Evolutionary conservation across 2,888 invertebrate genomes (phyloP).

Genomic region (Thereva nobilitata): DNA sequence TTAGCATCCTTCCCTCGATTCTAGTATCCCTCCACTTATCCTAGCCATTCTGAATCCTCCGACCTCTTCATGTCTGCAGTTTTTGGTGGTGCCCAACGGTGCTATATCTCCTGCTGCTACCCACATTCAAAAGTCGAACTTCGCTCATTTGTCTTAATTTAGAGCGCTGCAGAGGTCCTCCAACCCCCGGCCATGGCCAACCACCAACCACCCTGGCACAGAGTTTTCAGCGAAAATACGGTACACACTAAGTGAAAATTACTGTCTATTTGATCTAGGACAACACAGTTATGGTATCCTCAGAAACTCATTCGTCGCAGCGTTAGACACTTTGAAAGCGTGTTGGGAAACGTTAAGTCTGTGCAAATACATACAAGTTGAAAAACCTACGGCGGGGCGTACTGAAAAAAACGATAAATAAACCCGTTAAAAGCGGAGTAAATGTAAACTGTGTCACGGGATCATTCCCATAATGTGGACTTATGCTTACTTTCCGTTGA

Average conservation of each 20-base stretch:
- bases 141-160: constrained; percentile 13
- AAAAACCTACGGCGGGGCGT: constrained; percentile 6
- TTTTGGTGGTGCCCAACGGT: not conserved
- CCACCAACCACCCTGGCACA: no score
- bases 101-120: not conserved
- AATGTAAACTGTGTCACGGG: constrained; percentile 31
- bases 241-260: no score
- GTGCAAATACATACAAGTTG: not conserved
- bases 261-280: no score
- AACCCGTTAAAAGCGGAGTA: constrained; percentile 23
- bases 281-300: no score
- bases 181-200: no score
- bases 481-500: no score
- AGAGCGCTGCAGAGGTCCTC: no score
- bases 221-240: no score
- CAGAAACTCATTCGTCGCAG: no score
- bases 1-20: not conserved
- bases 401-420: constrained; percentile 26
- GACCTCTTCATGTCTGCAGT: not conserved
- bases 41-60: not conserved
- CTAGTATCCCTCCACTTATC: not conserved
- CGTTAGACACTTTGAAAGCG: no score
- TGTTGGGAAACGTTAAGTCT: no score
- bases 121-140: constrained; percentile 19
- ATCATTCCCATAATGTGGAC: constrained; percentile 25